Percentiles rank a stretch among this genome's conserved stretches.
Conservation (phyloP, 2,888 invertebrate genomes). For the Trissoscelio sp. region DNA sequence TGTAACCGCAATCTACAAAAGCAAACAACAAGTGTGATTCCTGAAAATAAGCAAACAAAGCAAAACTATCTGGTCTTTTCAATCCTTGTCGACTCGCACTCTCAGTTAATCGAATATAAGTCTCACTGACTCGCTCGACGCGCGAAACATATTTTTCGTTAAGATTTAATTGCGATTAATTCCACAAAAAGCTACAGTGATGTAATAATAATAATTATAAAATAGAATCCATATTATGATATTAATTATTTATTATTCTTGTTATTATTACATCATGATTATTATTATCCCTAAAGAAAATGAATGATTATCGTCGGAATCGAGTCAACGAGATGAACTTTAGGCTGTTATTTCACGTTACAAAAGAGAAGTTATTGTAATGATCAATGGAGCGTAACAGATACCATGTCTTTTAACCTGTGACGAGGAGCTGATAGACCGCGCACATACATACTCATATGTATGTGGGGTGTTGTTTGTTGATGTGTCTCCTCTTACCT, state of each 20-base stretch:
- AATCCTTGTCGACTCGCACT: slow-evolving; percentile 74
- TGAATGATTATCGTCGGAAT: slow-evolving; percentile 39
- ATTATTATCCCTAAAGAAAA: slow-evolving; percentile 6
- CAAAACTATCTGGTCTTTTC: slow-evolving; percentile 59
- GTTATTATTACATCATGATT: not conserved
- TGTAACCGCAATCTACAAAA: slow-evolving; percentile 7
- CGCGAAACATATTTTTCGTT: too few relatives aligned
- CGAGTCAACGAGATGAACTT: slow-evolving; percentile 41
- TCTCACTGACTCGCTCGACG: not conserved
- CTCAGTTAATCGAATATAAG: slow-evolving; percentile 62
- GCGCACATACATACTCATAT: slow-evolving; percentile 39
- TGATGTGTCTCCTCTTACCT: slow-evolving; percentile 5
- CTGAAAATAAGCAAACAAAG: slow-evolving; percentile 19
- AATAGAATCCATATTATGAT: too few relatives aligned
- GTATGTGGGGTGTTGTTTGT: slow-evolving; percentile 28
- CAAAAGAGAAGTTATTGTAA: slow-evolving; percentile 41
- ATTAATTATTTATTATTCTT: not conserved
- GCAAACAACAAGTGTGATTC: slow-evolving; percentile 38
- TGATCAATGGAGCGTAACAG: slow-evolving; percentile 32
- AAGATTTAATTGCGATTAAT: too few relatives aligned
- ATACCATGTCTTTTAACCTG: slow-evolving; percentile 49
- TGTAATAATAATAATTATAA: too few relatives aligned
- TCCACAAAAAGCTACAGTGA: too few relatives aligned
- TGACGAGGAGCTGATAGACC: slow-evolving; percentile 47
- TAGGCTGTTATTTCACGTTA: slow-evolving; percentile 56